phyloP scores from a whole-genome alignment of 2,888 invertebrate species.

The Leptinotarsa tumamoca region DNA sequence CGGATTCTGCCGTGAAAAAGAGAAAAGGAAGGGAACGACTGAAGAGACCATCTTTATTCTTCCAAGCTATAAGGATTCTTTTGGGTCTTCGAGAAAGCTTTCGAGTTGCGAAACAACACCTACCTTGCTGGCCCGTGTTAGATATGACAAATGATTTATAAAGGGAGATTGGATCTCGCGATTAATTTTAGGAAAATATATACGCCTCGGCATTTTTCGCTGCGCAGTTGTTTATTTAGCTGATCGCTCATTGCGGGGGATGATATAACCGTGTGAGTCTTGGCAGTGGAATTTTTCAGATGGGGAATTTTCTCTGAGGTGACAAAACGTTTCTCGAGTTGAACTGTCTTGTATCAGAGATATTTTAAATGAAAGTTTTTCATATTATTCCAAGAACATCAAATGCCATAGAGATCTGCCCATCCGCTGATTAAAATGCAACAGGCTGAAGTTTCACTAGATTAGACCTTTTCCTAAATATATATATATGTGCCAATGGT shows the following conservation, averaged over 20 bases:
- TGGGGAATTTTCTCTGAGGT: neutral
- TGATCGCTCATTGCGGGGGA: neutral
- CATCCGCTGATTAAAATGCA: too few species aligned
- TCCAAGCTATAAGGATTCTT: constrained; percentile 49
- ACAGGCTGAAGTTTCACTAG: too few species aligned
- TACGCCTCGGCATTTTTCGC: constrained; percentile 28
- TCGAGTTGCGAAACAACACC: constrained; percentile 60
- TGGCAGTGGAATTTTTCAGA: neutral
- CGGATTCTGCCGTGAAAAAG: constrained; percentile 35
- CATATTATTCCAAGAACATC: too few species aligned
- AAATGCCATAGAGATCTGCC: too few species aligned
- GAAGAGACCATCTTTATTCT: constrained; percentile 49
- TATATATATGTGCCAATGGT: too few species aligned
- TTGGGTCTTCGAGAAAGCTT: constrained; percentile 46
- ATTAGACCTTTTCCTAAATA: too few species aligned
- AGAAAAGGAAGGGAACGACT: constrained; percentile 33
- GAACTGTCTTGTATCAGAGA: too few species aligned
- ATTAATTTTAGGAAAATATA: constrained; percentile 59
- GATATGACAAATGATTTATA: constrained; percentile 62
- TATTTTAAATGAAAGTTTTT: too few species aligned
- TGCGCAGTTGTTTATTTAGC: constrained; percentile 33
- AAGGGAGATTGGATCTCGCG: constrained; percentile 58
- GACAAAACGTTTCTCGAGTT: too few species aligned
- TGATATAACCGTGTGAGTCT: constrained; percentile 3
- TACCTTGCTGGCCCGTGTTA: constrained; percentile 60